Conservation (phyloP, 2,113 vertebrate species). For the Caloenas nicobarica region DNA sequence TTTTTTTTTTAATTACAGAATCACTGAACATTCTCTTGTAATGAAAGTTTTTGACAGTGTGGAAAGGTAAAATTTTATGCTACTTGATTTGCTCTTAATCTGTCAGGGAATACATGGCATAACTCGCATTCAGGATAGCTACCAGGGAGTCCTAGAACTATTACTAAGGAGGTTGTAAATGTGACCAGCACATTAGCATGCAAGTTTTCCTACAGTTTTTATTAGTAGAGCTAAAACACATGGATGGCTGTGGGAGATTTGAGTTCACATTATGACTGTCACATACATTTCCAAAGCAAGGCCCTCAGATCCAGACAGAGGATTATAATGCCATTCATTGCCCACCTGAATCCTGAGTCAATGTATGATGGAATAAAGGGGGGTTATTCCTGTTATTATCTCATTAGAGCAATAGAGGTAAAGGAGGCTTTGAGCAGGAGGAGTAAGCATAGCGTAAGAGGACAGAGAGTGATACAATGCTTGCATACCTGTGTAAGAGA, state of each 20-base stretch:
- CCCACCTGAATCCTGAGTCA: too few species aligned
- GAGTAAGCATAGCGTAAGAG: not conserved
- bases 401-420: not conserved
- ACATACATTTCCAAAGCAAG: too few species aligned
- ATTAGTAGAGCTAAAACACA: too few species aligned
- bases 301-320: too few species aligned
- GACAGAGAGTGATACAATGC: not conserved
- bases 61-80: not conserved
- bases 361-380: too few species aligned
- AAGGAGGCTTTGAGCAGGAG: not conserved
- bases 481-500: not conserved
- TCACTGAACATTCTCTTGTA: not conserved
- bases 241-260: too few species aligned
- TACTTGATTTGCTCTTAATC: not conserved
- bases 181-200: not conserved
- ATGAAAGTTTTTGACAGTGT: not conserved
- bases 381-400: not conserved
- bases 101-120: not conserved
- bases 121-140: not conserved
- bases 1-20: not conserved
- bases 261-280: too few species aligned
- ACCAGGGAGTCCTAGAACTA: not conserved
- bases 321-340: too few species aligned
- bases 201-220: too few species aligned
- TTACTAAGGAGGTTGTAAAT: not conserved